Evolutionary conservation across 1,140 invertebrate genomes (phyloP).

Genomic region (Chelonus insularis): DNA sequence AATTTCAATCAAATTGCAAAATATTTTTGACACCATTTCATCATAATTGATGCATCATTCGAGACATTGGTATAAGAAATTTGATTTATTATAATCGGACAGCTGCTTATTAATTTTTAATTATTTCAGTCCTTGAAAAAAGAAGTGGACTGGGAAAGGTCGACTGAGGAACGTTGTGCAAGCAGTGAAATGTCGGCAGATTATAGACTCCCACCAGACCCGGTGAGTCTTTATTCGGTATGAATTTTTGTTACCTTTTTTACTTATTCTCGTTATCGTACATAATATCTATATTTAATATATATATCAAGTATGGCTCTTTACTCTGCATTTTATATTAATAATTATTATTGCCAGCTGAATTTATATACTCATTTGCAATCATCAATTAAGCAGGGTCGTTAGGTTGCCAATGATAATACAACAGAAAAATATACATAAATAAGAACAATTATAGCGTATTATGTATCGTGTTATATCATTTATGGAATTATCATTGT

Average conservation of each 20-base stretch:
- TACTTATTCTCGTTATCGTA: conserved; percentile 49
- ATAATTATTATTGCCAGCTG: conserved; percentile 36
- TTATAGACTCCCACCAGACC: conserved; percentile 77
- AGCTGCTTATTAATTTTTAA: conserved; percentile 1
- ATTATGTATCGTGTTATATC: conserved; percentile 31
- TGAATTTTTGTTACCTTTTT: conserved; percentile 35
- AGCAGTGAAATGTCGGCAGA: conserved; percentile 75
- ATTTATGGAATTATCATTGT: conserved; percentile 22
- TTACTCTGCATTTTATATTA: conserved; percentile 50
- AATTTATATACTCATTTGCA: conserved; percentile 44
- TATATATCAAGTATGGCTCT: conserved; percentile 37
- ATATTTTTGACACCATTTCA: too few species aligned
- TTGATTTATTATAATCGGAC: neutral
- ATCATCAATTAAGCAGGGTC: conserved; percentile 42
- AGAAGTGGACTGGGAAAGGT: conserved; percentile 81
- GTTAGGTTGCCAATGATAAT: conserved; percentile 45
- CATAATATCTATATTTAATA: conserved; percentile 29
- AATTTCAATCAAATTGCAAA: too few species aligned
- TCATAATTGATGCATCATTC: neutral
- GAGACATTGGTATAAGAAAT: neutral
- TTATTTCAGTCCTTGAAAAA: conserved; percentile 79
- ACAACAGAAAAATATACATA: conserved; percentile 25
- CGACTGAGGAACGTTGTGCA: conserved; percentile 73
- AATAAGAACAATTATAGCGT: conserved; percentile 22
- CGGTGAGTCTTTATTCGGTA: conserved; percentile 67